Evolutionary conservation across 2,797 vertebrate genomes (phyloP), one percentile per base, ranked within the genome.

Genomic region (Silurus aristotelis): DNA sequence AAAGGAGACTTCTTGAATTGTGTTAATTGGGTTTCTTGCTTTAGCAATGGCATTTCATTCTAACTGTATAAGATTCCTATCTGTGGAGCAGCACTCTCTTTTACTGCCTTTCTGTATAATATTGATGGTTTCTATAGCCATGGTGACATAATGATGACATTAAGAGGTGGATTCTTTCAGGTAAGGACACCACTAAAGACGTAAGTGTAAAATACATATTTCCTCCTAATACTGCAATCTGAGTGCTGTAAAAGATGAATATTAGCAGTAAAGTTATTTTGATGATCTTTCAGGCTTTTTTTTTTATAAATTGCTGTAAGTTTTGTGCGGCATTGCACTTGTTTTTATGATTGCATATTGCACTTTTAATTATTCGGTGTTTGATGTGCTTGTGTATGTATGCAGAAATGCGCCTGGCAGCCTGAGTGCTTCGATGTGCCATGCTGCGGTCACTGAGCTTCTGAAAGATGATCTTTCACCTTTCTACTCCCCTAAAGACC

Each of bases 401-500:
- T 68, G 14, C 61, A 98, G 97, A 91, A 93, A 92, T 0, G 93
- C 93, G 48, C 94, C 95, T 0, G 88, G 91, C 2, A 86, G 88
- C 9, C 92, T 98, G 84, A 83, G 93, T 20, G 94, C 96, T 6
- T 90, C 93, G 0, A 80, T 98, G 92, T 96, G 95, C 90, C 95
- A 94, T 0, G 89, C 94, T 64, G 96, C 97, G 0, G 43, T 97
- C 70, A 87, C 93, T 55, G 94, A 93, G 90, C 90, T 97, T 76
- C 94, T 96, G 61, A 95, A 92, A 86, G 88, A 71, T 4, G 96
- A 98, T 91, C 94, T 98, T 68, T 94, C 92, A 60, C 92, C 95
- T 82, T 96, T 96, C 90, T 86, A 92, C 85, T 93, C 92, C 89
- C 90, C 93, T 46, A 88, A 92, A 86, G 94, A 93, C 56, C 70